Evolutionary conservation across 2,888 invertebrate genomes (phyloP).

Genomic region (Apoda limacodes): DNA sequence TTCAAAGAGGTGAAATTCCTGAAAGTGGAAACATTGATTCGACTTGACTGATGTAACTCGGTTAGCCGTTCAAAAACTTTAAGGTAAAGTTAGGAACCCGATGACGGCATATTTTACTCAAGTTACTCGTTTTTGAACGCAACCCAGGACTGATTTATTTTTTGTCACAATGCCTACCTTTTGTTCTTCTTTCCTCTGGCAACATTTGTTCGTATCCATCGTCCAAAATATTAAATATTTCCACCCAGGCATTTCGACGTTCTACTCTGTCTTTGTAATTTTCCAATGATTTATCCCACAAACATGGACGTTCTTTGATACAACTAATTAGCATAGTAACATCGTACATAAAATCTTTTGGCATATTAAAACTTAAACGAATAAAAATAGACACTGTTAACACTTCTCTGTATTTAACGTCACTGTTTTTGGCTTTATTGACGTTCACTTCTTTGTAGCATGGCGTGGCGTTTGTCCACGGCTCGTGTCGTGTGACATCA

Average conservation of each 20-base stretch:
- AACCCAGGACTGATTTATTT: too few relatives aligned
- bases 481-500: conserved; percentile 39
- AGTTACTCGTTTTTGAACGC: too few relatives aligned
- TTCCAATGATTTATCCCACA: conserved; percentile 54
- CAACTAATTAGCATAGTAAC: conserved; percentile 36
- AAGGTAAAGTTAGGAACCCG: too few relatives aligned
- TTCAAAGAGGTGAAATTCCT: too few relatives aligned
- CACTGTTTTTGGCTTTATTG: too few relatives aligned
- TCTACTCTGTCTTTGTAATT: conserved; percentile 52
- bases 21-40: too few relatives aligned
- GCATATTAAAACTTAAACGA: conserved; percentile 21
- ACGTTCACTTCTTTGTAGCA: neutral
- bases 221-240: conserved; percentile 44
- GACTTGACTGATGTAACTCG: too few relatives aligned
- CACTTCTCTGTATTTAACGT: conserved; percentile 36
- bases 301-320: conserved; percentile 40
- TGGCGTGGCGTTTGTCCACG: too few relatives aligned
- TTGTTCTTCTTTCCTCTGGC: conserved; percentile 35
- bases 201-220: conserved; percentile 41
- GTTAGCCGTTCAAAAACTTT: too few relatives aligned
- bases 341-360: conserved; percentile 50
- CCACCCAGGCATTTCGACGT: conserved; percentile 47
- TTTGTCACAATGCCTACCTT: too few relatives aligned
- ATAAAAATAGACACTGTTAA: conserved; percentile 28
- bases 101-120: too few relatives aligned